phyloP scores from a whole-genome alignment of 2,797 vertebrate species.

The Trichosurus vulpecula region DNA sequence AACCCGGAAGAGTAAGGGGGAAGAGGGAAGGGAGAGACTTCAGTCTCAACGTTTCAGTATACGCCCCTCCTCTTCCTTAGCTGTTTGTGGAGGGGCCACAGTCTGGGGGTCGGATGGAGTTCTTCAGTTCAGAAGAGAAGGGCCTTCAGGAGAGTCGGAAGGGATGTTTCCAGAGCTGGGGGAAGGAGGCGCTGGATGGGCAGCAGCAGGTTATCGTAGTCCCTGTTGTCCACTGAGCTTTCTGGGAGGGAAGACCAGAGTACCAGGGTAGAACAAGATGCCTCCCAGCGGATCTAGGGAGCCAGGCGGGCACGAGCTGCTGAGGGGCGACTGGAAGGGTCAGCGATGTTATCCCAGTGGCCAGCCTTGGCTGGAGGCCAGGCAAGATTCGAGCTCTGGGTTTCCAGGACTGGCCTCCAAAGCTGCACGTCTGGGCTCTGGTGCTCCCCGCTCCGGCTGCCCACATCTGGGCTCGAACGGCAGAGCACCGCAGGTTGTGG shows the following conservation, averaged over 20 bases:
- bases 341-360: neutral
- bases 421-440: conserved; percentile 40
- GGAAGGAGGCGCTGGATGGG: neutral
- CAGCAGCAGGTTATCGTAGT: neutral
- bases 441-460: conserved; percentile 60
- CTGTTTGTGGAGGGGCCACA: neutral
- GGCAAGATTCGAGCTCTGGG: conserved; percentile 52
- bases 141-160: neutral
- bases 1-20: neutral
- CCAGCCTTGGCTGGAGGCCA: conserved; percentile 14
- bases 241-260: neutral
- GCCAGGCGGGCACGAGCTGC: neutral
- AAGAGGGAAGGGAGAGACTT: neutral
- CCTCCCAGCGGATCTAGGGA: neutral
- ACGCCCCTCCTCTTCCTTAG: neutral
- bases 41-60: neutral
- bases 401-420: conserved; percentile 29
- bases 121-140: neutral
- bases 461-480: conserved; percentile 53
- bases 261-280: neutral
- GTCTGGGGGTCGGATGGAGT: neutral
- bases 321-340: neutral
- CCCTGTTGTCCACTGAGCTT: neutral
- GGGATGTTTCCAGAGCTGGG: neutral
- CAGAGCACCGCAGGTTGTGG: conserved; percentile 47